A percentile compares a stretch with the other conserved stretches of the same genome.
Evolutionary conservation across 2,888 invertebrate species (phyloP).

Genomic region (Diploptera punctata): DNA sequence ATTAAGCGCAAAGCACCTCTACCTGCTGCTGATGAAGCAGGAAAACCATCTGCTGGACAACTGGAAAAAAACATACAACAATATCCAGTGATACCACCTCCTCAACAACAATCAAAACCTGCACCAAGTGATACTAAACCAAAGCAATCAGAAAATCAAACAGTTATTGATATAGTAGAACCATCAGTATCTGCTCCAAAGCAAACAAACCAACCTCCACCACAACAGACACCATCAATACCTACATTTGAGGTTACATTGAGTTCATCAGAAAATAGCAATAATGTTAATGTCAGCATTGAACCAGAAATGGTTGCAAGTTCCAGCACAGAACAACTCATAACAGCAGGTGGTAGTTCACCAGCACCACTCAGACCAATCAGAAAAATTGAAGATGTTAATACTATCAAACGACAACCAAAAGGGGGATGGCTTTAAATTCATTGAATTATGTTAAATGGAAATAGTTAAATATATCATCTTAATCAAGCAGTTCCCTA

Average conservation of each 20-base stretch:
- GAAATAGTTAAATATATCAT: too few species aligned
- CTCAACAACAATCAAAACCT: slow-evolving; percentile 9
- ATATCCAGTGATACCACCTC: slow-evolving; percentile 25
- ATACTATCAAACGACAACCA: slow-evolving; percentile 62
- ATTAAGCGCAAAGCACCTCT: slow-evolving; percentile 56
- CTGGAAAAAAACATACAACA: neutral
- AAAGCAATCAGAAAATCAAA: neutral
- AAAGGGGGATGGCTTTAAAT: slow-evolving; percentile 67
- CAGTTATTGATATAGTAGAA: neutral
- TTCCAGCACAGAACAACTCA: slow-evolving; percentile 61
- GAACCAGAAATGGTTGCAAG: slow-evolving; percentile 50
- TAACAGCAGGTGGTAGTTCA: slow-evolving; percentile 50
- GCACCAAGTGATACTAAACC: neutral
- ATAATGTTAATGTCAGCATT: slow-evolving; percentile 48
- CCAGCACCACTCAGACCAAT: slow-evolving; percentile 56
- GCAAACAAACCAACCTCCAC: neutral
- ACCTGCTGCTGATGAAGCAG: neutral
- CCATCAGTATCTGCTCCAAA: neutral
- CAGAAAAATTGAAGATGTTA: slow-evolving; percentile 62
- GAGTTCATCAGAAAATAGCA: slow-evolving; percentile 36
- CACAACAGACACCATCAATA: slow-evolving; percentile 23
- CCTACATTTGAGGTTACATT: slow-evolving; percentile 38
- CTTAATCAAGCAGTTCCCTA: too few species aligned
- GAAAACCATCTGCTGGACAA: neutral
- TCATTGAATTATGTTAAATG: neutral